A percentile compares a stretch with the other conserved stretches of the same genome.
These are phyloP conservation scores for Umimayanthus kanabou DNA, from an alignment of 92 coral and sea anemone genomes.

Conservation along the genomic window DNA sequence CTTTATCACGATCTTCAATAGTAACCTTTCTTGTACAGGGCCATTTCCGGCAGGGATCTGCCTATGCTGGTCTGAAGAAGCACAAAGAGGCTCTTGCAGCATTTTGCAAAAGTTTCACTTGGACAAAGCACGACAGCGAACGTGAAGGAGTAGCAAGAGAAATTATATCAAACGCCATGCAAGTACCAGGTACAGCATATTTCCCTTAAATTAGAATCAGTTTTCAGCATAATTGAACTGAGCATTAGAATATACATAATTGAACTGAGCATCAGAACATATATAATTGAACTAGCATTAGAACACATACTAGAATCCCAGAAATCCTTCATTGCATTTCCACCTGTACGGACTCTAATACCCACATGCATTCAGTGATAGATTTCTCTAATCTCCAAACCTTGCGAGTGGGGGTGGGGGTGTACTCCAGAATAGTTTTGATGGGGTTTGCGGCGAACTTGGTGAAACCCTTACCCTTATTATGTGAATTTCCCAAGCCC, in stretches of 20 bases:
- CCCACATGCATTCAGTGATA: too few relatives aligned
- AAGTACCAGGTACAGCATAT: conserved; percentile 32
- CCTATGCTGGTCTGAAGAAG: conserved; percentile 24
- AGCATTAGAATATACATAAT: not conserved
- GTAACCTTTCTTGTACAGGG: conserved; percentile 13
- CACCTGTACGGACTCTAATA: too few relatives aligned
- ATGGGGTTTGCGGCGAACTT: too few relatives aligned
- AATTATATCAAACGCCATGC: conserved; percentile 43
- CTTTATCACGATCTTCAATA: not conserved
- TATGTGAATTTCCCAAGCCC: too few relatives aligned
- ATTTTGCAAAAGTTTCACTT: conserved; percentile 23
- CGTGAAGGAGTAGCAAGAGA: conserved; percentile 40
- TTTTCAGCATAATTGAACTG: not conserved
- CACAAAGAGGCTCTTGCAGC: conserved; percentile 33
- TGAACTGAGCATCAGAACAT: not conserved
- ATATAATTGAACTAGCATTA: not conserved
- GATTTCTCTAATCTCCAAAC: too few relatives aligned
- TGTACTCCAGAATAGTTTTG: too few relatives aligned
- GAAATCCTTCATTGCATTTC: too few relatives aligned
- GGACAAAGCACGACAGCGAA: conserved; percentile 36
- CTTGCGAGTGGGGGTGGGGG: too few relatives aligned
- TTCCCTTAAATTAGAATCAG: not conserved
- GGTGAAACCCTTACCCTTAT: too few relatives aligned
- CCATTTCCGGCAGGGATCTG: conserved; percentile 39
- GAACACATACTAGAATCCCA: not conserved